These are phyloP conservation scores for Vireo altiloquus DNA, from an alignment of 2,113 vertebrate genomes.

Conservation along the genomic window DNA sequence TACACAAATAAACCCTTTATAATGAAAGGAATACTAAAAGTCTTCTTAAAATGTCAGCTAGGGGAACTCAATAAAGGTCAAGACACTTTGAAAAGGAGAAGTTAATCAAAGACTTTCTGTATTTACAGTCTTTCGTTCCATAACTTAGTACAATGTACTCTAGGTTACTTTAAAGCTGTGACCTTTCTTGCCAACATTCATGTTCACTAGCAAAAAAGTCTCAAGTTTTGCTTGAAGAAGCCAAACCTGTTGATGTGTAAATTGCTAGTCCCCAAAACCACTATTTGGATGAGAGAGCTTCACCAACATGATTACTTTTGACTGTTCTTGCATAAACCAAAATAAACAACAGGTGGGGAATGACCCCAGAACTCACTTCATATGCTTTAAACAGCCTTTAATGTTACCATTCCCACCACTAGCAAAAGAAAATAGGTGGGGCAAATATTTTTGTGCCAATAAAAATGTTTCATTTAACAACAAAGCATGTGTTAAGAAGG, in stretches of 20 bases:
- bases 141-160: background rate
- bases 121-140: background rate
- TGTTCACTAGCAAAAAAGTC: background rate
- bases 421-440: slow-evolving; percentile 44
- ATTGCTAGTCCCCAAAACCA: background rate
- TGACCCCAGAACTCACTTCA: slow-evolving; percentile 9
- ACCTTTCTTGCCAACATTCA: background rate
- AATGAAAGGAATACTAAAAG: slow-evolving; percentile 40
- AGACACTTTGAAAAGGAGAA: slow-evolving; percentile 7
- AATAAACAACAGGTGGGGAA: slow-evolving; percentile 53
- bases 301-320: background rate
- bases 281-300: background rate
- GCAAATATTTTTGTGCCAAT: slow-evolving; percentile 28
- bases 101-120: slow-evolving; percentile 29
- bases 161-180: background rate
- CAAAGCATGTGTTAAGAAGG: background rate
- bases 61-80: slow-evolving; percentile 43
- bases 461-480: slow-evolving; percentile 61
- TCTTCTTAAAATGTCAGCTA: slow-evolving; percentile 45
- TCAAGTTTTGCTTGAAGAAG: background rate
- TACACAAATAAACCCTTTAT: slow-evolving; percentile 6
- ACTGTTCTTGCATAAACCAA: slow-evolving; percentile 30
- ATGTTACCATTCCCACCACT: background rate
- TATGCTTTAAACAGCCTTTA: slow-evolving; percentile 24
- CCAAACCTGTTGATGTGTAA: background rate